Conservation (phyloP, 1,140 invertebrate genomes). For the Caenorhabditis brenneri region DNA sequence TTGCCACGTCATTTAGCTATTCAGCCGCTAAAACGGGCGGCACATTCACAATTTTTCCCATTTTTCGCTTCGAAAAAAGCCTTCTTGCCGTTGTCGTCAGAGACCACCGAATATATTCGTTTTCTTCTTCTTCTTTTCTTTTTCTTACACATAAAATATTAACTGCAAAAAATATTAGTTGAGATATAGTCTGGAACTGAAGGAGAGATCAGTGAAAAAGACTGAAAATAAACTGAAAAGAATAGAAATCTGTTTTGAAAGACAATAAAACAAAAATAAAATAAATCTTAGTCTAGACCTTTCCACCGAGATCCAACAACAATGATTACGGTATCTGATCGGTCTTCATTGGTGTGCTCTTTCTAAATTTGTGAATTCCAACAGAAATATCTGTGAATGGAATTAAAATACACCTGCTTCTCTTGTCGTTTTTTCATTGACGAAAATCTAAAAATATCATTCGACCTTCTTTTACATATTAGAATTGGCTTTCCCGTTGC, state of each 20-base stretch:
- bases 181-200: not conserved
- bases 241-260: not conserved
- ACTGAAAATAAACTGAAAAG: not conserved
- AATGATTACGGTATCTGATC: not conserved
- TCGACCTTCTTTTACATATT: too few relatives aligned
- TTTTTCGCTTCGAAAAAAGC: slow-evolving; percentile 9
- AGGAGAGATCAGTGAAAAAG: not conserved
- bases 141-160: slow-evolving; percentile 30
- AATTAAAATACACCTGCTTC: not conserved
- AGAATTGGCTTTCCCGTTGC: too few relatives aligned
- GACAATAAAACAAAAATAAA: not conserved
- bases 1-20: slow-evolving; percentile 36
- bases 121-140: too few relatives aligned
- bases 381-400: not conserved
- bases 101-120: slow-evolving; percentile 36
- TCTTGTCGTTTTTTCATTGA: not conserved
- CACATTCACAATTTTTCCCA: slow-evolving; percentile 18
- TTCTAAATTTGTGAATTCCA: too few relatives aligned
- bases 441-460: too few relatives aligned
- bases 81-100: not conserved
- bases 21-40: slow-evolving; percentile 14
- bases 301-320: too few relatives aligned
- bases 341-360: too few relatives aligned
- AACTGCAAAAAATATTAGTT: slow-evolving; percentile 17
- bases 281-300: too few relatives aligned